Evolutionary conservation across 2,113 vertebrate species (phyloP).

Genomic region (Mohoua ochrocephala): DNA sequence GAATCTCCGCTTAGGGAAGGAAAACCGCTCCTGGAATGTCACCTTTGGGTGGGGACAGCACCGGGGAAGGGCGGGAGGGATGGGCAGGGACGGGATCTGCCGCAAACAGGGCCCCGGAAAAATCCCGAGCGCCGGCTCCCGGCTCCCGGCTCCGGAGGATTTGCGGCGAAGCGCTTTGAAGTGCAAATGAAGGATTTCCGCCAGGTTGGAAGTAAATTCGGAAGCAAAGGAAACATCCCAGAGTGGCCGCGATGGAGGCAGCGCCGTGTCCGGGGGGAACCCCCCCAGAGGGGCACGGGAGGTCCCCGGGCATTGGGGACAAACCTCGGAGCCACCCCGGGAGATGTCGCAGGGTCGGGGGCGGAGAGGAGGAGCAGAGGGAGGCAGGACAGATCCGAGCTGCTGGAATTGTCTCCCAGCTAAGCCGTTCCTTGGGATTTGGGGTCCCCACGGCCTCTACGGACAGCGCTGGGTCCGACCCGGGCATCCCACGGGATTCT

Average conservation of each 20-base stretch:
- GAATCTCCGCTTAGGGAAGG: neutral
- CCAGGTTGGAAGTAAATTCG: neutral
- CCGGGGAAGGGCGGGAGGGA: neutral
- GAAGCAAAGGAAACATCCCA: neutral
- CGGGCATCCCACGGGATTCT: fast-evolving
- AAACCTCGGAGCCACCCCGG: fast-evolving
- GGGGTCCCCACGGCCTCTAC: fast-evolving
- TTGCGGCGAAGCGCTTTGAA: constrained; percentile 25
- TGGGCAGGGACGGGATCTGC: neutral
- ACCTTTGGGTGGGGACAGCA: neutral
- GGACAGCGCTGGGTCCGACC: neutral
- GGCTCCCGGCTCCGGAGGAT: neutral
- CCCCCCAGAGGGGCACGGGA: neutral
- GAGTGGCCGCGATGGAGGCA: fast-evolving
- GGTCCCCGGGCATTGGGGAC: fast-evolving
- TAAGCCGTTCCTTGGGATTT: fast-evolving
- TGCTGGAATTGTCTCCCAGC: fast-evolving
- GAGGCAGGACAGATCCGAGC: fast-evolving
- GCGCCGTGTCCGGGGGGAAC: fast-evolving
- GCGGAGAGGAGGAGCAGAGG: neutral
- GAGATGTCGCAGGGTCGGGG: fast-evolving
- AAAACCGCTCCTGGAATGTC: neutral
- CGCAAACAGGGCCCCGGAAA: neutral
- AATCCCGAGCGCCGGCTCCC: neutral
- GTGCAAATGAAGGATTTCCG: constrained; percentile 31